Conservation (phyloP, 2,113 vertebrate genomes). For the Ifrita kowaldi region DNA sequence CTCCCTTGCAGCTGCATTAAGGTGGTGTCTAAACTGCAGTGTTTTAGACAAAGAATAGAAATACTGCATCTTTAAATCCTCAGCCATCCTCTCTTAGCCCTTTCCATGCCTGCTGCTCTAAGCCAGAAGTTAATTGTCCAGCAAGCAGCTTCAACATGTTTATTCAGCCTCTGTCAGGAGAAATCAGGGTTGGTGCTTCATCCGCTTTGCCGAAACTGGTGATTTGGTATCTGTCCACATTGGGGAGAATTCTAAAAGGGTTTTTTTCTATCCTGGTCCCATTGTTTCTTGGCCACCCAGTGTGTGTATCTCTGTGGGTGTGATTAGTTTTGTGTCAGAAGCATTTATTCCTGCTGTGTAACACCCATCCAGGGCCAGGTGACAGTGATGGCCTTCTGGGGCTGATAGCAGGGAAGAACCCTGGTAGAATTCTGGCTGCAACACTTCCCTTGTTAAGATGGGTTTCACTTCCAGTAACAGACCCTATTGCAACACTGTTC, state of each 20-base stretch:
- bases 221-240: neutral
- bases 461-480: conserved; percentile 73
- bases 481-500: conserved; percentile 68
- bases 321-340: conserved; percentile 31
- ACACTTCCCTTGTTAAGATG: conserved; percentile 61
- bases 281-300: conserved; percentile 2
- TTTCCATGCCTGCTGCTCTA: neutral
- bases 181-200: neutral
- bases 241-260: conserved; percentile 6
- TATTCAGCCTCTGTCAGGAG: neutral
- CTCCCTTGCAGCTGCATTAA: neutral
- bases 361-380: neutral
- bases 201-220: neutral
- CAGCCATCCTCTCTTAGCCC: neutral
- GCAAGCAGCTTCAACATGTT: neutral
- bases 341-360: neutral
- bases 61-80: conserved; percentile 40
- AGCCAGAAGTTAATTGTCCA: neutral
- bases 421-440: conserved; percentile 34
- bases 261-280: neutral
- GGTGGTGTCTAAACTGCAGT: neutral
- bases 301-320: conserved; percentile 11
- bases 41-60: neutral
- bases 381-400: neutral
- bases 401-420: conserved; percentile 14